A percentile compares a stretch with the other conserved stretches of the same genome.
phyloP scores from a whole-genome alignment of 2,113 vertebrate genomes.

The Saccopteryx leptura region DNA sequence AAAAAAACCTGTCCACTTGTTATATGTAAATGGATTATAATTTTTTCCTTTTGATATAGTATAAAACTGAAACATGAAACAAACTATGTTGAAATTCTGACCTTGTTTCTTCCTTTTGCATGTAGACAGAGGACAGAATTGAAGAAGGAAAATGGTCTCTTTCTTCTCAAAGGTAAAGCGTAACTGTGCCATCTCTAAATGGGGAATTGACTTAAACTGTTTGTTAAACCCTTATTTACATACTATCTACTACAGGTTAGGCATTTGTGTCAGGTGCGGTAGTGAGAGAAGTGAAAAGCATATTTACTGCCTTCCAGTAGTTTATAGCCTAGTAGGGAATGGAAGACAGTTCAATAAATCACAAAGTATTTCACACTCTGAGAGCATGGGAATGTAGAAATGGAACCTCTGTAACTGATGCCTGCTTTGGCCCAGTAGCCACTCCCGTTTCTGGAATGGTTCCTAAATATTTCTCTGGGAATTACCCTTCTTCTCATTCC shows the following conservation, averaged over 20 bases:
- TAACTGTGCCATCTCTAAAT: slow-evolving; percentile 29
- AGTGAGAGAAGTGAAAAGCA: background rate
- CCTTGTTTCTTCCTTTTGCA: slow-evolving; percentile 18
- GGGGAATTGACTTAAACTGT: background rate
- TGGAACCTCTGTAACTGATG: background rate
- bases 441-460: background rate
- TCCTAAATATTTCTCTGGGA: slow-evolving; percentile 19
- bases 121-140: background rate
- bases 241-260: background rate
- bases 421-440: background rate
- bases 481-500: background rate
- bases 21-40: background rate
- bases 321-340: background rate
- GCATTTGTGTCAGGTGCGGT: background rate
- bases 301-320: background rate
- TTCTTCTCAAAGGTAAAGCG: background rate
- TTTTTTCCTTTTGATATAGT: background rate
- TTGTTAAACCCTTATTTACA: background rate
- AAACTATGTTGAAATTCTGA: slow-evolving; percentile 17
- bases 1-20: slow-evolving; percentile 1
- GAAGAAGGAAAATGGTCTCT: background rate
- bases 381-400: background rate
- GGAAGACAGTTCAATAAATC: background rate
- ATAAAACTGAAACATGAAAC: slow-evolving; percentile 37
- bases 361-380: slow-evolving; percentile 18